A percentile compares a stretch with the other conserved stretches of the same genome.
Evolutionary conservation across 2,113 vertebrate genomes (phyloP).

Genomic region (Melospiza melodia): DNA sequence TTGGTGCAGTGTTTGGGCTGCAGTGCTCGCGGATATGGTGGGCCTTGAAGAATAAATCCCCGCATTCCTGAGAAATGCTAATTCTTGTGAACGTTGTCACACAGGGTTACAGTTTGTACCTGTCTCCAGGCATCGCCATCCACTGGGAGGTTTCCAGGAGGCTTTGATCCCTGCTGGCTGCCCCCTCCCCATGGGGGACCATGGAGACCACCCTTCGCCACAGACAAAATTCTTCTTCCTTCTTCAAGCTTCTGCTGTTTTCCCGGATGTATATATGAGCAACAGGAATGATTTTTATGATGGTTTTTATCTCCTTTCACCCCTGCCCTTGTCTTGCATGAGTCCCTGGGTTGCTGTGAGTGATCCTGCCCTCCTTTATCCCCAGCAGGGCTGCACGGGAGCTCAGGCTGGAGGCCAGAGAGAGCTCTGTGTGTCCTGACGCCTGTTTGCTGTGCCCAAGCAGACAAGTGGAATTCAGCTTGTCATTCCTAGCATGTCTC

Average conservation of each 20-base stretch:
- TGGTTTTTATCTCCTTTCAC: background rate
- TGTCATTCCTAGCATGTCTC: slow-evolving; percentile 7
- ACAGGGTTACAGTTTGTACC: background rate
- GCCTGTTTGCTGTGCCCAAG: background rate
- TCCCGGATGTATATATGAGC: fast-evolving
- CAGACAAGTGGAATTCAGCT: background rate
- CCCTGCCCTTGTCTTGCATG: background rate
- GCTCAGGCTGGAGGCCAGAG: background rate
- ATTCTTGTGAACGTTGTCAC: background rate
- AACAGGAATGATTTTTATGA: background rate
- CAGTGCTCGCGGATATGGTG: background rate
- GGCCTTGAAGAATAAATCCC: slow-evolving; percentile 41
- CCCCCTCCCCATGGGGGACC: background rate
- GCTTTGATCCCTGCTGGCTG: background rate
- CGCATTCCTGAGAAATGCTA: background rate
- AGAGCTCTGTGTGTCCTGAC: background rate
- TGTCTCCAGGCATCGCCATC: background rate
- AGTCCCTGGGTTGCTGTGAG: background rate
- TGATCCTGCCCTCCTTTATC: background rate
- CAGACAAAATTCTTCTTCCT: background rate
- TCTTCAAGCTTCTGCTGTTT: background rate
- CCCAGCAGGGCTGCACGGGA: background rate
- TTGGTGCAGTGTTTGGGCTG: background rate
- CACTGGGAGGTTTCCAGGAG: background rate
- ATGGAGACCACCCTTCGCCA: background rate